A percentile compares a stretch with the other conserved stretches of the same genome.
Conservation (phyloP, 2,888 invertebrate species). For the Drosophila mayaguana region DNA sequence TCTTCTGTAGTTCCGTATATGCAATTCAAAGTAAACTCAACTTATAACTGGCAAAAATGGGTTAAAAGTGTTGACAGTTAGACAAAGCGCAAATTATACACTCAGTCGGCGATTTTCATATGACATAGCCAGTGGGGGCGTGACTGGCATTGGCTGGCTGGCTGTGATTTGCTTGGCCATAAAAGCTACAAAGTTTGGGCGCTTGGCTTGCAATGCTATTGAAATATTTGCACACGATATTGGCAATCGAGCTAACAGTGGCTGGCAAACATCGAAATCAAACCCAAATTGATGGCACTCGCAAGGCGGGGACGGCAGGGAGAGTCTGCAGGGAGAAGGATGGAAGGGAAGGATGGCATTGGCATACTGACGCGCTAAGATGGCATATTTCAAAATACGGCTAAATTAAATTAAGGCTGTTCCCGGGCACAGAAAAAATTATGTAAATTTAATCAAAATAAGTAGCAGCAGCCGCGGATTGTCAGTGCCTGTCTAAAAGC, state of each 20-base stretch:
- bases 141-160: slow-evolving; percentile 30
- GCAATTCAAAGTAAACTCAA: slow-evolving; percentile 48
- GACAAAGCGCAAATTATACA: slow-evolving; percentile 76
- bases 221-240: slow-evolving; percentile 76
- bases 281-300: slow-evolving; percentile 14
- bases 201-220: slow-evolving; percentile 61
- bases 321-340: too few relatives aligned
- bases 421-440: slow-evolving; percentile 51
- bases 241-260: slow-evolving; percentile 74
- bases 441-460: slow-evolving; percentile 80
- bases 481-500: slow-evolving; percentile 69
- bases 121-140: slow-evolving; percentile 30
- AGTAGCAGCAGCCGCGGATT: slow-evolving; percentile 73
- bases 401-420: slow-evolving; percentile 57
- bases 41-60: slow-evolving; percentile 68
- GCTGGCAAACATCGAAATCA: slow-evolving; percentile 62
- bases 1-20: slow-evolving; percentile 44
- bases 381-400: slow-evolving; percentile 55
- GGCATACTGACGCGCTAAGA: slow-evolving; percentile 32
- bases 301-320: neutral
- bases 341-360: slow-evolving; percentile 1
- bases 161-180: slow-evolving; percentile 57
- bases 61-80: slow-evolving; percentile 78
- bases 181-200: slow-evolving; percentile 64
- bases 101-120: slow-evolving; percentile 46